Evolutionary conservation across 1,140 invertebrate species (phyloP).

Genomic region (Drosophila pachea): DNA sequence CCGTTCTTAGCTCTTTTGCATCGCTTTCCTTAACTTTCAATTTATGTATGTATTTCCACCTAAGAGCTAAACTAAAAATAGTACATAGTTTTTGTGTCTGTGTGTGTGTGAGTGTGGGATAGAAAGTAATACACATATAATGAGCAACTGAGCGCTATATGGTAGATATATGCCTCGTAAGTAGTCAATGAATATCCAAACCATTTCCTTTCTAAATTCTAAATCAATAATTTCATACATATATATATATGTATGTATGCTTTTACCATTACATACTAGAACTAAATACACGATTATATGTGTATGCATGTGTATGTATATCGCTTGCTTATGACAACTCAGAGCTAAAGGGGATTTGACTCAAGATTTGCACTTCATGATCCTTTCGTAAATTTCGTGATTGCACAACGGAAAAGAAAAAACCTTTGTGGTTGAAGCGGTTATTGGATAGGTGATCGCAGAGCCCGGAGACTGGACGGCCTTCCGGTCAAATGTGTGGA

Average conservation of each 20-base stretch:
- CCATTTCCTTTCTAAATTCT: slow-evolving; percentile 60
- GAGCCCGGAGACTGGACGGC: slow-evolving; percentile 81
- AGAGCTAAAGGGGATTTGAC: slow-evolving; percentile 29
- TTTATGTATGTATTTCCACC: slow-evolving; percentile 59
- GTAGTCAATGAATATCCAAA: slow-evolving; percentile 60
- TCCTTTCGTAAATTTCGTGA: slow-evolving; percentile 1
- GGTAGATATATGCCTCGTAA: slow-evolving; percentile 47
- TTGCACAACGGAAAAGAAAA: slow-evolving; percentile 26
- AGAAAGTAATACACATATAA: slow-evolving; percentile 65
- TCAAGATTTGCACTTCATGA: slow-evolving; percentile 46
- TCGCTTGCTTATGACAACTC: slow-evolving; percentile 62
- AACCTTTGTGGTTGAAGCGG: slow-evolving; percentile 55
- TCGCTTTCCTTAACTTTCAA: slow-evolving; percentile 51
- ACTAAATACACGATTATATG: slow-evolving; percentile 60
- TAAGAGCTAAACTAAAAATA: slow-evolving; percentile 73
- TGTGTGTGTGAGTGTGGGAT: slow-evolving; percentile 42
- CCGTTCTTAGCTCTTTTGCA: slow-evolving; percentile 57
- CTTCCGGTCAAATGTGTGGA: slow-evolving; percentile 73
- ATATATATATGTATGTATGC: slow-evolving; percentile 27
- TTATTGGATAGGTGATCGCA: background rate
- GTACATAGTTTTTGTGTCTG: slow-evolving; percentile 50
- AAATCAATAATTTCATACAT: slow-evolving; percentile 64
- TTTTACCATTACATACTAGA: slow-evolving; percentile 58
- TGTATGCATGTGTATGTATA: slow-evolving; percentile 35
- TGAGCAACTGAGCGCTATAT: slow-evolving; percentile 67